Evolutionary conservation across 1,140 invertebrate genomes (phyloP).

Genomic region (Palaemon carinicauda): DNA sequence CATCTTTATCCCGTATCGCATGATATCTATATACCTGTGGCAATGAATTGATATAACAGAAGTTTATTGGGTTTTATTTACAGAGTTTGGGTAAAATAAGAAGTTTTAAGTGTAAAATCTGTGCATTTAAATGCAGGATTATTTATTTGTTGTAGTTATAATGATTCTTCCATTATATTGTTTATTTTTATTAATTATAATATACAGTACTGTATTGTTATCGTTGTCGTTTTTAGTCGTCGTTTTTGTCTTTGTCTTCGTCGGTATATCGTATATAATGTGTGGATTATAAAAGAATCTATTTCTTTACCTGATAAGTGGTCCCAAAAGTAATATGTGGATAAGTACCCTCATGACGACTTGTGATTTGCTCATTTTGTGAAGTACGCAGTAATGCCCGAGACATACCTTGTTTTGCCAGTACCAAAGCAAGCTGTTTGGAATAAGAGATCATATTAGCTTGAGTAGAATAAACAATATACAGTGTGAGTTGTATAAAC

Average conservation of each 20-base stretch:
- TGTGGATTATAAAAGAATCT: neutral
- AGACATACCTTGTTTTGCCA: conserved; percentile 51
- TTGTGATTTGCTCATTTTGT: conserved; percentile 37
- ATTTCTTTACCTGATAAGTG: conserved; percentile 30
- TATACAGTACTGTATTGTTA: too few relatives aligned
- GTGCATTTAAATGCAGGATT: too few relatives aligned
- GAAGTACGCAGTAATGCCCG: conserved; percentile 50
- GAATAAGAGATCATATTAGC: too few relatives aligned
- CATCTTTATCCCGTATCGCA: conserved; percentile 41
- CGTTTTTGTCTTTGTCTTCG: too few relatives aligned
- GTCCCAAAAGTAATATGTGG: conserved; percentile 46
- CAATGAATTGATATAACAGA: neutral
- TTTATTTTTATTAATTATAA: too few relatives aligned
- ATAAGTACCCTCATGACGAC: conserved; percentile 22
- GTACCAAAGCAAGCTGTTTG: conserved; percentile 49
- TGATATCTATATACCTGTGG: conserved; percentile 44
- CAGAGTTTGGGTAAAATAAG: neutral
- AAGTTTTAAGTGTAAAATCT: neutral
- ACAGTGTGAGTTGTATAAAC: too few relatives aligned
- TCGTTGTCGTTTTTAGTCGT: too few relatives aligned
- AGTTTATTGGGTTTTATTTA: too few relatives aligned
- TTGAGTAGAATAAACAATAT: neutral
- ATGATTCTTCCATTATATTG: too few relatives aligned
- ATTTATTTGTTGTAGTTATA: too few relatives aligned
- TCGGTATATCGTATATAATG: neutral